Evolutionary conservation across 2,888 invertebrate genomes (phyloP), one percentile per base, ranked within the genome.

Genomic region (Dusona sp.): DNA sequence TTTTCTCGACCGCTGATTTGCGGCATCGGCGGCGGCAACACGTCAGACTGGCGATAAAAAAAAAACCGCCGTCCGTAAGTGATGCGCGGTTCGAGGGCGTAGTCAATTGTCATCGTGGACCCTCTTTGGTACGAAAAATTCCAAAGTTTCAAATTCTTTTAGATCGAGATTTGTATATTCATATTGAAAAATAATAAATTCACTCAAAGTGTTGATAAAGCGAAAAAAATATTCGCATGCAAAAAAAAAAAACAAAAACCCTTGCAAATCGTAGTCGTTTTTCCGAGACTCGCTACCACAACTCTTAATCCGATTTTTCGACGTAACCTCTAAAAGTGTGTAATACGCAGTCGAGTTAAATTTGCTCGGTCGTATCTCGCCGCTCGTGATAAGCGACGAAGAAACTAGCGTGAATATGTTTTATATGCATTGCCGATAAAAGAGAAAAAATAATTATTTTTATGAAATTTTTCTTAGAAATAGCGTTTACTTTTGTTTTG

Each of bases 261-360:
- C 3, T 57, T 25, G 19, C 2, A 29, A 64, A 25, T 22, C 45
- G 67, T 33, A 57, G 25, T n/a, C 57, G 54, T 36, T 72, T 33
- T 9, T 22, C 54, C n/a, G 65, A n/a, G n/a, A n/a, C n/a, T n/a
- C n/a, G n/a, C n/a, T n/a, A n/a, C n/a, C n/a, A n/a, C n/a, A n/a
- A n/a, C n/a, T n/a, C n/a, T n/a, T n/a, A n/a, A 25, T 42, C 4
- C 42, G 61, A 19, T 16, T 65, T 64, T 81, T 48, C 64, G 73
- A 45, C 57, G 13, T 85, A 85, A 85, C 85, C 85, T 83, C 54
- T 6, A 83, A 83, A 67, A 79, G 54, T 65, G 54, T 72, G 68
- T 48, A n/a, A 29, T 36, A 51, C 78, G 64, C 72, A 51, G 42
- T 54, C 48, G n/a, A 1, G 25, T 57, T 29, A 7, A 38, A 38